Evolutionary conservation across 2,113 vertebrate species (phyloP).

Genomic region (Corythornis vintsioides): DNA sequence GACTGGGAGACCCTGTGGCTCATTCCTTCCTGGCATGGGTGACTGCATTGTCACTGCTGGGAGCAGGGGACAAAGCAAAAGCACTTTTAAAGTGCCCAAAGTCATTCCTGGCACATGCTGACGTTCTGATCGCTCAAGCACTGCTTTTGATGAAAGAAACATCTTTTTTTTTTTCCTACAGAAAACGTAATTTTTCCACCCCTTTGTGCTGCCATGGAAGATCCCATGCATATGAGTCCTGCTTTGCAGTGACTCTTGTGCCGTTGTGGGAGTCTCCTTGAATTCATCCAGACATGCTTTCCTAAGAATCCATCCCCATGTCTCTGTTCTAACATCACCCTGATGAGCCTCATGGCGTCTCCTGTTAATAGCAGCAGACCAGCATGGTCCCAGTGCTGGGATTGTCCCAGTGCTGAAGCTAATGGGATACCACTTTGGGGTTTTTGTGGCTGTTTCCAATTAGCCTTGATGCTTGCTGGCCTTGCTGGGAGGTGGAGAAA

Average conservation of each 20-base stretch:
- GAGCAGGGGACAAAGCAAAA: neutral
- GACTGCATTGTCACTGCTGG: neutral
- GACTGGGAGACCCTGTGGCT: neutral
- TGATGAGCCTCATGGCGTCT: accelerated
- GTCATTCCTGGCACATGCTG: neutral
- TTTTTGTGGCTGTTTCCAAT: accelerated
- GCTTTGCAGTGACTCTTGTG: neutral
- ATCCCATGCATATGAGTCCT: accelerated
- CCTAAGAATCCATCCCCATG: neutral
- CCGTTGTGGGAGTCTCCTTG: neutral
- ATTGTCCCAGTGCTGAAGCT: accelerated
- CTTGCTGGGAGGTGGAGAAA: neutral
- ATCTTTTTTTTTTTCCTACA: neutral
- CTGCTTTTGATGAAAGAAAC: neutral
- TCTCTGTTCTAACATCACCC: neutral
- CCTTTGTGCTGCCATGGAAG: neutral
- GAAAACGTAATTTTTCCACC: neutral
- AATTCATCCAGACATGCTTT: neutral
- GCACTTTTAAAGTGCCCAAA: neutral
- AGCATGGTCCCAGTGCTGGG: neutral
- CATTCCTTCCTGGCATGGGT: neutral
- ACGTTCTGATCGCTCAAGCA: neutral
- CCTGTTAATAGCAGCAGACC: neutral
- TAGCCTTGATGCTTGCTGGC: neutral
- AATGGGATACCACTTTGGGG: neutral